Conservation (phyloP, 2,113 vertebrate genomes). For the Chamaea fasciata region DNA sequence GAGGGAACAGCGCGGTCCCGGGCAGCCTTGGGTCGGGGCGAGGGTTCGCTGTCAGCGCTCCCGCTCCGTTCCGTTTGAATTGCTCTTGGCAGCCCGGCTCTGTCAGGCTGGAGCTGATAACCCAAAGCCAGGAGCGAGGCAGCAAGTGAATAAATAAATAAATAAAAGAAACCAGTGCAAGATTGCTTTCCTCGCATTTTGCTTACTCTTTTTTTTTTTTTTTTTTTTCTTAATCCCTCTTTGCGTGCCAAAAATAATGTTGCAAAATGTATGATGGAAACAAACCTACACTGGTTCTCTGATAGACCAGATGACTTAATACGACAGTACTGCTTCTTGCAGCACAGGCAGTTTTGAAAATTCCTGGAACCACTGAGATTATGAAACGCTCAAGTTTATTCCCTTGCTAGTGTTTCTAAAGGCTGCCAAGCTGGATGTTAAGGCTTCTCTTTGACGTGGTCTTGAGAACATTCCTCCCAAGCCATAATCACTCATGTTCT, state of each 20-base stretch:
- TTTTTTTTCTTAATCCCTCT: not conserved
- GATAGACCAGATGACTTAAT: not conserved
- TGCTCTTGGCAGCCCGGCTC: not conserved
- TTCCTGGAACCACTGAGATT: constrained; percentile 6
- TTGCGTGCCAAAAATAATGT: not conserved
- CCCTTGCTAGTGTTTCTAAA: not conserved
- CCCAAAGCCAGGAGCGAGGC: not conserved
- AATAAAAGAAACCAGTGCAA: not conserved
- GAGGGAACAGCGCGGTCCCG: not conserved
- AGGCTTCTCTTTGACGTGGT: not conserved
- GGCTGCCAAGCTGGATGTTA: not conserved
- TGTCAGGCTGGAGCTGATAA: not conserved
- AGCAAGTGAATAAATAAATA: not conserved
- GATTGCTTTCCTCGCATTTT: not conserved
- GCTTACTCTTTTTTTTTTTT: not conserved
- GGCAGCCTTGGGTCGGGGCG: not conserved
- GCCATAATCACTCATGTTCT: not conserved
- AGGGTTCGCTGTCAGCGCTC: not conserved
- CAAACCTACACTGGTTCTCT: not conserved
- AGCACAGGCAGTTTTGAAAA: constrained; percentile 3
- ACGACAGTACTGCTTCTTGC: not conserved
- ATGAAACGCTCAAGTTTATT: constrained; percentile 19
- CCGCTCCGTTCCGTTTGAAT: not conserved
- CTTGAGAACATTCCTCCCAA: not conserved
- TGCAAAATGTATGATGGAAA: not conserved